Evolutionary conservation across 1,140 invertebrate genomes (phyloP).

Genomic region (Daktulosphaira vitifoliae): DNA sequence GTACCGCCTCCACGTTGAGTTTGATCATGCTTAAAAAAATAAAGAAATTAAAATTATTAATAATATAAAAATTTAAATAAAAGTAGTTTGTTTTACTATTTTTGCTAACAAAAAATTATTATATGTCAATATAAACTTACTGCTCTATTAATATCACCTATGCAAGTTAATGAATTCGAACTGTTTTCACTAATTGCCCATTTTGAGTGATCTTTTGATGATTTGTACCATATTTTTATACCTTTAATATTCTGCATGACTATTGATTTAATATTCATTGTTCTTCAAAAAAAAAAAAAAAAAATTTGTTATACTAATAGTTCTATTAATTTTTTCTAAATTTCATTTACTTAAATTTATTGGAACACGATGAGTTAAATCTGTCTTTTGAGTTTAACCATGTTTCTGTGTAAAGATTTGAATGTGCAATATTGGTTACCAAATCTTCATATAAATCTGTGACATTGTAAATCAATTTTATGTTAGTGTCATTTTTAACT

Average conservation of each 20-base stretch:
- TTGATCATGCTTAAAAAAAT: conserved; percentile 47
- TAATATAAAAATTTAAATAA: not conserved
- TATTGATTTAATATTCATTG: conserved; percentile 11
- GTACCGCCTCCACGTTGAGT: conserved; percentile 69
- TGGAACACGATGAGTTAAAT: conserved; percentile 58
- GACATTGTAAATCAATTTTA: conserved; percentile 35
- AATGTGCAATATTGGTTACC: conserved; percentile 62
- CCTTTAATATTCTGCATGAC: not conserved
- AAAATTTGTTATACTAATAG: not conserved
- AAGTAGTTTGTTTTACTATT: not conserved
- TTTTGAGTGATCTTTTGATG: conserved; percentile 79
- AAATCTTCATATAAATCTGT: conserved; percentile 73
- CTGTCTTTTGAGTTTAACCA: conserved; percentile 75
- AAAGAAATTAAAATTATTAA: not conserved
- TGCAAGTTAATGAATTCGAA: conserved; percentile 56
- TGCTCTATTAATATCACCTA: conserved; percentile 88
- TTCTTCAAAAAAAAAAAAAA: not conserved
- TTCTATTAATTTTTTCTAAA: not conserved
- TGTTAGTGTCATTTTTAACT: not conserved
- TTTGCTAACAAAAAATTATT: not conserved
- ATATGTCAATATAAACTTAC: conserved; percentile 50
- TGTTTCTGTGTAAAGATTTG: conserved; percentile 68
- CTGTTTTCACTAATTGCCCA: conserved; percentile 67
- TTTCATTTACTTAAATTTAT: not conserved
- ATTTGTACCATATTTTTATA: conserved; percentile 55